A percentile compares a stretch with the other conserved stretches of the same genome.
phyloP scores from a whole-genome alignment of 2,888 invertebrate species.

The Hydrotaea diabolus region DNA sequence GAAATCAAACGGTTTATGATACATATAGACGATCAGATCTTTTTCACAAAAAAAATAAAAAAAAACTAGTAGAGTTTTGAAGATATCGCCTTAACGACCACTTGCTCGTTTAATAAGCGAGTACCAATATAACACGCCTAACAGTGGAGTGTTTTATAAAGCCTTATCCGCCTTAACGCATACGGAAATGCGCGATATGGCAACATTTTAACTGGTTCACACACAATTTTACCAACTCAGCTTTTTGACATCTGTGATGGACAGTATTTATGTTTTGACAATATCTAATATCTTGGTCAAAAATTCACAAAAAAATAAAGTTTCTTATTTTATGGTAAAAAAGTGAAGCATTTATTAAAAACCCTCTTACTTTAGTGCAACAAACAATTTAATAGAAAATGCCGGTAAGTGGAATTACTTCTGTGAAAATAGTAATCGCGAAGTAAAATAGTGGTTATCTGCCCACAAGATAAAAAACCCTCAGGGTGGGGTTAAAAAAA shows the following conservation, averaged over 20 bases:
- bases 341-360: conserved; percentile 17
- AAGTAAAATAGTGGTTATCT: background rate
- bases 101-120: no score
- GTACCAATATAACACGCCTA: no score
- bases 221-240: background rate
- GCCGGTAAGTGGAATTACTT: conserved; percentile 52
- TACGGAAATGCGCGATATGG: background rate
- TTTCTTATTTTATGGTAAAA: conserved; percentile 49
- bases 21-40: no score
- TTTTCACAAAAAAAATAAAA: no score
- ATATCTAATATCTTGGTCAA: background rate
- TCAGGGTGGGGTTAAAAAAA: conserved; percentile 52
- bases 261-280: conserved; percentile 39
- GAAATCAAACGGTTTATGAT: no score
- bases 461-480: background rate
- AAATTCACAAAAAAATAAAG: background rate
- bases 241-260: no score
- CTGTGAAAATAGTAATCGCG: no score
- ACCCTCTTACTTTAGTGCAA: background rate
- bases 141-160: no score
- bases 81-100: no score
- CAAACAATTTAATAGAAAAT: conserved; percentile 39
- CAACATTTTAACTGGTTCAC: background rate
- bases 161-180: no score
- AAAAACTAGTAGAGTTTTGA: no score